Conservation (phyloP, 2,888 invertebrate genomes). For the Amaurobius ferox region DNA sequence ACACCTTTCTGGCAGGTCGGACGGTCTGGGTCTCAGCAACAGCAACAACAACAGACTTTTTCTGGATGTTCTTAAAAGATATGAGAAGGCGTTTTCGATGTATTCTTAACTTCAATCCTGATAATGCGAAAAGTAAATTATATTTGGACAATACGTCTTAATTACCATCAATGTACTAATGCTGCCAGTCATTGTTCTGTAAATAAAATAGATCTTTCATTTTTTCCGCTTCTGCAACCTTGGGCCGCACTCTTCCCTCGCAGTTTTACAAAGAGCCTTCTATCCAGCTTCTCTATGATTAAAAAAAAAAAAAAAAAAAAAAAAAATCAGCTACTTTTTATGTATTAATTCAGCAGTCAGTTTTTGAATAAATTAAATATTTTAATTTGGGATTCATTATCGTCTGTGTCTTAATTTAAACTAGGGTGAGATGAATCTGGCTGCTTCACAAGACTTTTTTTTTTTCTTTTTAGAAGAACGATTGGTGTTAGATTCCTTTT, state of each 20-base stretch:
- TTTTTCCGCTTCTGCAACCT: slow-evolving; percentile 8
- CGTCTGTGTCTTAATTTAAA: slow-evolving; percentile 2
- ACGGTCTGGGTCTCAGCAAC: too few species aligned
- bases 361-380: not conserved
- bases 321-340: too few species aligned
- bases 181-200: slow-evolving; percentile 29
- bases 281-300: slow-evolving; percentile 6
- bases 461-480: too few species aligned
- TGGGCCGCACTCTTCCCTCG: not conserved
- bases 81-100: too few species aligned
- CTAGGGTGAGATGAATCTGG: not conserved
- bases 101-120: not conserved
- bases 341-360: not conserved
- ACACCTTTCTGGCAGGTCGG: too few species aligned
- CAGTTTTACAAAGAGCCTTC: slow-evolving; percentile 14
- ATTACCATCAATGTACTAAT: slow-evolving; percentile 28
- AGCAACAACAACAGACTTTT: too few species aligned
- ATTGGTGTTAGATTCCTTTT: too few species aligned
- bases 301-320: not conserved
- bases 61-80: too few species aligned
- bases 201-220: slow-evolving; percentile 15
- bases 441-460: too few species aligned
- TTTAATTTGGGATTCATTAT: not conserved
- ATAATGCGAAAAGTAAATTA: not conserved
- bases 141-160: slow-evolving; percentile 30